Percentiles rank a stretch among this genome's conserved stretches.
phyloP scores from a whole-genome alignment of 2,888 invertebrate genomes.

The Cepaea hortensis region DNA sequence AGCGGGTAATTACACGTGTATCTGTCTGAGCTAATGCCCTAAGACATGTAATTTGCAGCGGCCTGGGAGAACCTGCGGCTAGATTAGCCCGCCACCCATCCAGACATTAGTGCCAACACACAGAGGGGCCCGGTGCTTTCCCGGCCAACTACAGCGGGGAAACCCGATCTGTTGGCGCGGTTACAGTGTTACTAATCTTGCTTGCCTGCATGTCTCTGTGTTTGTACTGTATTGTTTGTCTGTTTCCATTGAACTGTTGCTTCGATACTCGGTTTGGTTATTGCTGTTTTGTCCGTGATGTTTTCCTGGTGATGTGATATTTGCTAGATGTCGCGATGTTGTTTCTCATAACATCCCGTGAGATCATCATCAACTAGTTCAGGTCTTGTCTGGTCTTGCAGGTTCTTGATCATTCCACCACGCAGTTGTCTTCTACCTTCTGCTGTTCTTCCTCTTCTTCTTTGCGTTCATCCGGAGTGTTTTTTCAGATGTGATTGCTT shows the following conservation, averaged over 20 bases:
- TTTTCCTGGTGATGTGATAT: constrained; percentile 8
- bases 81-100: constrained; percentile 3
- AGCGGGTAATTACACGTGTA: constrained; percentile 17
- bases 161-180: constrained; percentile 9
- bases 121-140: not conserved
- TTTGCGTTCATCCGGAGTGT: too few relatives aligned
- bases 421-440: too few relatives aligned
- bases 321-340: not conserved
- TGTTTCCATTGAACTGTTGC: not conserved
- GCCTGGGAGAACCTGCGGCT: not conserved
- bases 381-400: too few relatives aligned
- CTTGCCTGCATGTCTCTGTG: not conserved
- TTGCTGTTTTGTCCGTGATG: not conserved
- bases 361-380: too few relatives aligned
- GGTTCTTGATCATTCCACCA: too few relatives aligned
- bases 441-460: too few relatives aligned
- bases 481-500: too few relatives aligned
- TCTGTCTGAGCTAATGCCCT: not conserved
- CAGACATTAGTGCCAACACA: constrained; percentile 26
- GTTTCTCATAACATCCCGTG: too few relatives aligned
- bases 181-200: not conserved
- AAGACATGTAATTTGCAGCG: constrained; percentile 3
- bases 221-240: not conserved
- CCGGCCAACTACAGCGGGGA: not conserved
- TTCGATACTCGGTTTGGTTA: constrained; percentile 18